Evolutionary conservation across 2,797 vertebrate species (phyloP).

Genomic region (Diglossa cyanea): DNA sequence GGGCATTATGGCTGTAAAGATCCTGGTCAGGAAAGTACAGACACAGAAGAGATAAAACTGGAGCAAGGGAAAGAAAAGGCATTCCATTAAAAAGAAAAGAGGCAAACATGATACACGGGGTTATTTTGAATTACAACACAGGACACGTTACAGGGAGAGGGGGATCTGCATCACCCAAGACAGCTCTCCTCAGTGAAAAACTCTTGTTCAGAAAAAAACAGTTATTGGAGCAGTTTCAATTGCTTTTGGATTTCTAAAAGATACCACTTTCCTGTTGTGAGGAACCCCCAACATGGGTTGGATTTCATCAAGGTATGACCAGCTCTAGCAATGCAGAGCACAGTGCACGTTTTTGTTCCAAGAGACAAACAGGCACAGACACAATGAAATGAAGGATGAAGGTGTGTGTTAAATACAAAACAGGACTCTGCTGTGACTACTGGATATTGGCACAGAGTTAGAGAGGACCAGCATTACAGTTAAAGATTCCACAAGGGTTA

Average conservation of each 20-base stretch:
- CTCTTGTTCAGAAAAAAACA: neutral
- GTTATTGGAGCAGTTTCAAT: neutral
- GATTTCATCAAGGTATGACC: neutral
- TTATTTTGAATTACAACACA: conserved; percentile 38
- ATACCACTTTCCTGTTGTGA: conserved; percentile 59
- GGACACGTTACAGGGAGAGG: conserved; percentile 5
- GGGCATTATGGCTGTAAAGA: conserved; percentile 99
- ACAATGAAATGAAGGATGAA: conserved; percentile 25
- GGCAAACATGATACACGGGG: conserved; percentile 3
- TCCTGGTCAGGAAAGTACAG: conserved; percentile 87
- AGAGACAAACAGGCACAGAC: conserved; percentile 26
- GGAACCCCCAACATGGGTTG: neutral
- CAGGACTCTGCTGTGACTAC: neutral
- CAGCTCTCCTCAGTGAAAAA: conserved; percentile 32
- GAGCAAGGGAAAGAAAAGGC: conserved; percentile 46
- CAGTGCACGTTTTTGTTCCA: neutral
- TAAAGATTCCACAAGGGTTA: neutral
- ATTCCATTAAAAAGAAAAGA: conserved; percentile 54
- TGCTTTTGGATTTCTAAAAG: conserved; percentile 37
- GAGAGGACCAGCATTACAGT: neutral
- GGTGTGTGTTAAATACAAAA: conserved; percentile 15
- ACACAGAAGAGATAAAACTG: conserved; percentile 68
- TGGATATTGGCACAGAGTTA: neutral
- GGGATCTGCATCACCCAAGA: conserved; percentile 44
- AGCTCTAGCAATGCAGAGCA: conserved; percentile 56